Evolutionary conservation across 2,888 invertebrate genomes (phyloP).

Genomic region (Coelinius sp.): DNA sequence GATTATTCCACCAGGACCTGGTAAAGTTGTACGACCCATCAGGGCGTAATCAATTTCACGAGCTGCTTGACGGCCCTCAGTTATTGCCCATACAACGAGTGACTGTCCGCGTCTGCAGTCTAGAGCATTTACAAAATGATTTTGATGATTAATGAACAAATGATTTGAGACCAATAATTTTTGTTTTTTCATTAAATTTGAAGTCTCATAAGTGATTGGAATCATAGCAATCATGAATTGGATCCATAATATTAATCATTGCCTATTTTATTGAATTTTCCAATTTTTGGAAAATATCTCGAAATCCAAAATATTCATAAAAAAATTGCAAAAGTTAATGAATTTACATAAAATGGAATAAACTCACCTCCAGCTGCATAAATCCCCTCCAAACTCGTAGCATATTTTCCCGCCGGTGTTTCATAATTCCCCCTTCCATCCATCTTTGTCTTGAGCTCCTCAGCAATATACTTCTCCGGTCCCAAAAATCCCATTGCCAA

Average conservation of each 20-base stretch:
- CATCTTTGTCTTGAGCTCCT: constrained; percentile 83
- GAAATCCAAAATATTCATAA: too few species aligned
- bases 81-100: constrained; percentile 98
- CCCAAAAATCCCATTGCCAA: constrained; percentile 99
- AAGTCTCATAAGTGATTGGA: not conserved
- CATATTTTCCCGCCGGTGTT: constrained; percentile 83
- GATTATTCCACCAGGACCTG: constrained; percentile 93
- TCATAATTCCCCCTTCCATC: constrained; percentile 95
- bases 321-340: too few species aligned
- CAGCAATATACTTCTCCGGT: constrained; percentile 91
- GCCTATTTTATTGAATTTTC: too few species aligned
- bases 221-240: constrained; percentile 30
- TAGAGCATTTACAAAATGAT: constrained; percentile 63
- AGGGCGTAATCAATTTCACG: constrained; percentile 91
- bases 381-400: constrained; percentile 85
- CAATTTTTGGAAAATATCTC: too few species aligned
- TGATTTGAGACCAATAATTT: not conserved
- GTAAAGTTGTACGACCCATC: constrained; percentile 84
- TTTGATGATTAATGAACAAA: not conserved
- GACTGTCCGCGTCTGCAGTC: constrained; percentile 99
- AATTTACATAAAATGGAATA: too few species aligned
- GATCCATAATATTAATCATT: constrained; percentile 29
- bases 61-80: constrained; percentile 98
- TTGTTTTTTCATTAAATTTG: not conserved
- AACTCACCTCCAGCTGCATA: constrained; percentile 94